Evolutionary conservation across 2,797 vertebrate genomes (phyloP).

Genomic region (Arremon aurantiirostris): DNA sequence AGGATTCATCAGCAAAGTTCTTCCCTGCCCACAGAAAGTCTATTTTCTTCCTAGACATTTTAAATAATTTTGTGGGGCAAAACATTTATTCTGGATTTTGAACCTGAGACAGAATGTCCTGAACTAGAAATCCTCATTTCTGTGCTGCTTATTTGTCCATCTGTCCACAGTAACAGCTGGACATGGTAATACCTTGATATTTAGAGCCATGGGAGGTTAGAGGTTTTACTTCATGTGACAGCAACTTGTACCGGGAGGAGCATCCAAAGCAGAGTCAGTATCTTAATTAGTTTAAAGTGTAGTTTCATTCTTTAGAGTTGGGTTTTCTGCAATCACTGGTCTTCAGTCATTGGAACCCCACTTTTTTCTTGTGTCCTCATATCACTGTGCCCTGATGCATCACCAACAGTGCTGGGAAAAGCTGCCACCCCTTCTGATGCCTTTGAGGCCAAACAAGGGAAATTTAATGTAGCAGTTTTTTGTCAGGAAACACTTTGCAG

Average conservation of each 20-base stretch:
- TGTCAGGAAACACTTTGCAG: conserved; percentile 7
- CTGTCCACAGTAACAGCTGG: neutral
- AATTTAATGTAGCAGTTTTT: neutral
- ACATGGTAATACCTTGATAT: neutral
- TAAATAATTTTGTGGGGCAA: neutral
- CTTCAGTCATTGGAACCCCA: neutral
- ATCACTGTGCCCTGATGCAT: neutral
- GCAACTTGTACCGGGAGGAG: neutral
- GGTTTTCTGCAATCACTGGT: neutral
- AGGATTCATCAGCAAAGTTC: neutral
- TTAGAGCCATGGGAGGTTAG: neutral
- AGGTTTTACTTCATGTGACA: neutral
- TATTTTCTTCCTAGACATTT: neutral
- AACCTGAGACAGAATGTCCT: neutral
- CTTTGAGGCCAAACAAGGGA: neutral
- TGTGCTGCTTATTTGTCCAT: neutral
- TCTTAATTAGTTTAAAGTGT: neutral
- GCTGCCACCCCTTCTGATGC: neutral
- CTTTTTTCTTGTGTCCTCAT: neutral
- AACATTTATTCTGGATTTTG: neutral
- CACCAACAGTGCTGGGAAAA: neutral
- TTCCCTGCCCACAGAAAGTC: rapidly evolving
- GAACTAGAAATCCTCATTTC: neutral
- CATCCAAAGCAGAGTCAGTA: neutral
- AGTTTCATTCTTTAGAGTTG: neutral